Base-by-base conservation (phyloP, 2,888 invertebrate species). In the Lithophane socia region DNA sequence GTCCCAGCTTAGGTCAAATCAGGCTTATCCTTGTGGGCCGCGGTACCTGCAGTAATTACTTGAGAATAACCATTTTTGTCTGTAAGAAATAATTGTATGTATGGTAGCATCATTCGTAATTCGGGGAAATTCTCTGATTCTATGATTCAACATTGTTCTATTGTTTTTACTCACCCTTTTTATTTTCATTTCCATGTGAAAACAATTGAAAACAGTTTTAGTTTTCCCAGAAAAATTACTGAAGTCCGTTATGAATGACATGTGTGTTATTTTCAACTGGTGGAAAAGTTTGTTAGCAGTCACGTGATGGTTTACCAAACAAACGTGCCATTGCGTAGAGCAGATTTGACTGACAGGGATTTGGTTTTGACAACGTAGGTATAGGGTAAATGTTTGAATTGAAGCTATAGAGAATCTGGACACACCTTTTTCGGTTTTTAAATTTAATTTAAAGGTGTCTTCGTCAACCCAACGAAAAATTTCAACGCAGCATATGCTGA, bases 1-100 rank as follows among this genome's bases (percentile, higher is more conserved):
- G 80, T 80, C 73, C 75, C 71, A 65, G 75, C 71, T 80, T 61
- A 60, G 67, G 73, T 73, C 24, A 58, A 63, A 83, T 73, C 60
- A 12, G 29, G 73, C 24, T 76, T 79, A 83, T 71, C 42, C 44
- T 71, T 47, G 21, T 24, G 37, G 64, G 12, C 16, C 37, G 52
- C 7, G 0, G 67, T 71, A 71, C 64, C 37, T 71, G 54, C n/a
- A n/a, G 67, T 68, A 58, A 52, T 79, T 54, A 54, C 54, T 71
- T 37, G 16, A n/a, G n/a, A 74, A 60, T 29, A 65, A 69, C 29
- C 9, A 42, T 56, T 69, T 68, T 64, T 10, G 37, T 3, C 10
- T 16, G n/a, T 42, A 68, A 21, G 10, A 47, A 37, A 54, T 71
- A 63, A 16, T 21, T 63, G 21, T 21, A 52, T 52, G 21, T 52